Evolutionary conservation across 2,797 vertebrate genomes (phyloP), one percentile per base, ranked within the genome.

Genomic region (Orestias chungarensis): DNA sequence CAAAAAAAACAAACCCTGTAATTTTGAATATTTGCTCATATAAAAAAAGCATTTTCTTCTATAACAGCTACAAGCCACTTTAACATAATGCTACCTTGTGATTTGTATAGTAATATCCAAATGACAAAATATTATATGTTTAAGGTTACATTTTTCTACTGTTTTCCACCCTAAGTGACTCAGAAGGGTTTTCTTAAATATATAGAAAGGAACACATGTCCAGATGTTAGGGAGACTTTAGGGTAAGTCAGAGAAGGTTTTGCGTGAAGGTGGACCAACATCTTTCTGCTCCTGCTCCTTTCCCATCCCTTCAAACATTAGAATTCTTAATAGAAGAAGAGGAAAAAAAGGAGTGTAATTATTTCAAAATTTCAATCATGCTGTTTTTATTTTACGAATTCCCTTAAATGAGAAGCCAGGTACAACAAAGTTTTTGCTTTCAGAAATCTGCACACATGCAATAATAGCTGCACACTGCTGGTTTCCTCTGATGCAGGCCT

Each of bases 221-320:
- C 33, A 50, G 7, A 46, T 62, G 17, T 0, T 17, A 54, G 35
- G 47, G 11, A n/a, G 12, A 62, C 12, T 68, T 93, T 83, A 94
- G 18, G 95, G 95, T 68, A 96, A 88, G 47, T 96, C 95, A 73
- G 93, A 89, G 78, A 96, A 93, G 3, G 89, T 91, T 88, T 93
- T 96, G 84, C 93, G 95, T 61, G 74, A 11, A 15, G 95, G 94
- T 61, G 92, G 93, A 42, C 89, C 91, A 0, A 7, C 62, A 7
- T 89, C 84, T 75, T 91, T 92, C 47, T 91, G 76, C 55, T 94
- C 93, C 31, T 87, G 84, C 59, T 95, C 94, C 78, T 90, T 95
- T 1, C 86, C 92, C 86, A 90, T 95, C 66, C 92, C 93, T 78
- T 96, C 95, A 72, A 95, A 96, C 94, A 96, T 95, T 86, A 96